phyloP scores from a whole-genome alignment of 2,888 invertebrate genomes.

The Cephus rjabovi region DNA sequence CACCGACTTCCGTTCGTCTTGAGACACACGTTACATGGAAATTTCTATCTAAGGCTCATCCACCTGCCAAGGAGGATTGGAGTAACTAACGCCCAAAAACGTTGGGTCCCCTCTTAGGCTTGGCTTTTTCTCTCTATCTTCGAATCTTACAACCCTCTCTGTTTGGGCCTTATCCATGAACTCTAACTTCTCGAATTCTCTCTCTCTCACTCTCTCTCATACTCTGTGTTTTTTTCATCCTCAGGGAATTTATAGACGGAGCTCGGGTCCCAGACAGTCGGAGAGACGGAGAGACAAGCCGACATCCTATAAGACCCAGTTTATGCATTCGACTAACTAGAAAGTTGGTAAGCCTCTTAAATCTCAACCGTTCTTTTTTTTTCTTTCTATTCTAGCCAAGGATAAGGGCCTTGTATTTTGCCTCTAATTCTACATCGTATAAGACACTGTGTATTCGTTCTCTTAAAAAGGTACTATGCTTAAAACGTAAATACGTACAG shows the following conservation, averaged over 20 bases:
- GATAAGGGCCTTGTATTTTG: not conserved
- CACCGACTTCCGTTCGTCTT: not conserved
- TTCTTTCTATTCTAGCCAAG: not conserved
- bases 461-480: not conserved
- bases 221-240: not conserved
- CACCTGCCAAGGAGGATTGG: conserved; percentile 46
- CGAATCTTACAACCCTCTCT: not conserved
- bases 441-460: not conserved
- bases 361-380: conserved; percentile 27
- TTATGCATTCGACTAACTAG: conserved; percentile 33
- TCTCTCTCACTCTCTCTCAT: conserved; percentile 17
- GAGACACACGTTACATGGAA: not conserved
- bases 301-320: conserved; percentile 40
- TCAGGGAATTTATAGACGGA: not conserved
- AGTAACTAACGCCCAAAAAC: conserved; percentile 41
- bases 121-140: not conserved
- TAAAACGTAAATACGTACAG: not conserved
- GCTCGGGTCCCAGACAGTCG: not conserved
- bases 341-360: conserved; percentile 41
- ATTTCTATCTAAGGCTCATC: conserved; percentile 23
- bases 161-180: not conserved
- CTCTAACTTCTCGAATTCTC: conserved; percentile 52
- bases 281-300: not conserved
- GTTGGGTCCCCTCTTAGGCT: not conserved
- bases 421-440: not conserved